phyloP scores from a whole-genome alignment of 2,888 invertebrate species.

The Parochlus steinenii region DNA sequence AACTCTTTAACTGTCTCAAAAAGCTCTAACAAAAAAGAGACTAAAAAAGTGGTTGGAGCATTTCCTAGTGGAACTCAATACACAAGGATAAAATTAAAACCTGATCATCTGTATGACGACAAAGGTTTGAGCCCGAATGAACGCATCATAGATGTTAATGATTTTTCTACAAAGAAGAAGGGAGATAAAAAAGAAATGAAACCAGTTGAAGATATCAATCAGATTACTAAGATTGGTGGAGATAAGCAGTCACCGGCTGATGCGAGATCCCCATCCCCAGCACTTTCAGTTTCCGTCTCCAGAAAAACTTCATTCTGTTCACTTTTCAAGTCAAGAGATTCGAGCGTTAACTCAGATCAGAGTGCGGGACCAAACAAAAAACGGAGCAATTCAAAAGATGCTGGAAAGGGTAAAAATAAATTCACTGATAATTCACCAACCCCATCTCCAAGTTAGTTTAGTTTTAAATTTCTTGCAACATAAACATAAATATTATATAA shows the following conservation, averaged over 20 bases:
- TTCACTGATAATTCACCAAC: constrained; percentile 11
- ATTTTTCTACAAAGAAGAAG: constrained; percentile 40
- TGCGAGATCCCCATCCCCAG: constrained; percentile 54
- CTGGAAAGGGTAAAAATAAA: constrained; percentile 15
- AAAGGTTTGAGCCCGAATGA: constrained; percentile 32
- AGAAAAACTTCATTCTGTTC: constrained; percentile 70
- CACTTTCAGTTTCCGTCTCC: constrained; percentile 41
- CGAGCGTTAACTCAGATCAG: constrained; percentile 45
- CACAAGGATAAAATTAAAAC: constrained; percentile 53
- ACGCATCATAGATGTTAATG: constrained; percentile 25
- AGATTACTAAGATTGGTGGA: constrained; percentile 15
- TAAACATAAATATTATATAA: no score
- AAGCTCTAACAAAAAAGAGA: constrained; percentile 4
- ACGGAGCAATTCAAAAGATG: constrained; percentile 16
- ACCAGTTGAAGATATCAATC: constrained; percentile 15
- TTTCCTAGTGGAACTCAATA: constrained; percentile 33
- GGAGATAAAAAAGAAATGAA: constrained; percentile 29
- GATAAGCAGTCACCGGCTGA: constrained; percentile 20
- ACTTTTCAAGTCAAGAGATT: constrained; percentile 56
- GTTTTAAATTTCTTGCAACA: no score
- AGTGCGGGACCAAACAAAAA: constrained; percentile 24
- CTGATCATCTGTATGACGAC: constrained; percentile 52
- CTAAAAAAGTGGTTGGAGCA: constrained; percentile 23
- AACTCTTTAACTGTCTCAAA: constrained; percentile 6
- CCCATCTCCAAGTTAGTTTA: constrained; percentile 12